Conservation (phyloP, 2,113 vertebrate genomes). For the Lepidothrix coronata region DNA sequence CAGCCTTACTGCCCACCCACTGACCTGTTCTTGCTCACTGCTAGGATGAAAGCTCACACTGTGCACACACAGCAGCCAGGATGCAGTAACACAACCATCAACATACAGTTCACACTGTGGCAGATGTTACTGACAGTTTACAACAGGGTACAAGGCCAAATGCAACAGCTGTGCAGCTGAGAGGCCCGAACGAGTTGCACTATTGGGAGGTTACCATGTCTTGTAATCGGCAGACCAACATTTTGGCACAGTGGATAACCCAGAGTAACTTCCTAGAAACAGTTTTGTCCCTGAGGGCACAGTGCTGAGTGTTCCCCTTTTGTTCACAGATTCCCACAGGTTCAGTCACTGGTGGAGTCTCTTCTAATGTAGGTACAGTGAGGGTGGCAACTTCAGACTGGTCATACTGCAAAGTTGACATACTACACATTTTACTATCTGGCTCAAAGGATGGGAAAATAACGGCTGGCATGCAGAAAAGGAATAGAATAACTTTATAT, state of each 20-base stretch:
- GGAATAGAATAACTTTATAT: neutral
- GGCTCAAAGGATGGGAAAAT: neutral
- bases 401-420: neutral
- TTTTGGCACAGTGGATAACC: neutral
- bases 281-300: fast-evolving
- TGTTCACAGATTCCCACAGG: neutral
- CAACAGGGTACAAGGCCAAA: neutral
- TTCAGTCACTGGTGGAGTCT: neutral
- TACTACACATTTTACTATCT: neutral
- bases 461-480: neutral
- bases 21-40: neutral
- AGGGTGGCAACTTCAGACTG: neutral
- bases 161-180: neutral
- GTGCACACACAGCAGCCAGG: neutral
- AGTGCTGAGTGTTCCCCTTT: neutral
- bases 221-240: neutral
- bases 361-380: fast-evolving
- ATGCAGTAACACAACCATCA: neutral
- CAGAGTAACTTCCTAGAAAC: neutral
- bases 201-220: neutral
- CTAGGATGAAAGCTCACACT: neutral
- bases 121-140: neutral
- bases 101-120: too few relatives aligned
- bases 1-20: neutral
- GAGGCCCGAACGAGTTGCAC: fast-evolving